Evolutionary conservation across 2,113 vertebrate genomes (phyloP).

Genomic region (Lepus timidus): DNA sequence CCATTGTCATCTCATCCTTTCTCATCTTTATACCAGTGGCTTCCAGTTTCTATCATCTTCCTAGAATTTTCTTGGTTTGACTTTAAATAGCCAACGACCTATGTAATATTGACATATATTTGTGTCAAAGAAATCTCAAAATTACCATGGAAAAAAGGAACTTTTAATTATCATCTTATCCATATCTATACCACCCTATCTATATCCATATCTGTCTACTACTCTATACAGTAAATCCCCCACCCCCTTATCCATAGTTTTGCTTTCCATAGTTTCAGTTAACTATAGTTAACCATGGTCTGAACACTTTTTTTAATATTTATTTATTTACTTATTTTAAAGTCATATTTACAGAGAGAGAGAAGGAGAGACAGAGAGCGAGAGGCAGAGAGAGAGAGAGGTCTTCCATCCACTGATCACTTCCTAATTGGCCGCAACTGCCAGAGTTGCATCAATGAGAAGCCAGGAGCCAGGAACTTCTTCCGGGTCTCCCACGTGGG

Average conservation of each 20-base stretch:
- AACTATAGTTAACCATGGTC: neutral
- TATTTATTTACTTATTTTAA: too few relatives aligned
- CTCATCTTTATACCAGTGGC: neutral
- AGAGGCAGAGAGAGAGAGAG: too few relatives aligned
- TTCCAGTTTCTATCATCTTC: constrained; percentile 2
- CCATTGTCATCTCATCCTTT: constrained; percentile 2
- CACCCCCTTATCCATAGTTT: neutral
- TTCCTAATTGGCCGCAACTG: too few relatives aligned
- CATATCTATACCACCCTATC: neutral
- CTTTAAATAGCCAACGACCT: neutral
- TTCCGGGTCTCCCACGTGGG: too few relatives aligned
- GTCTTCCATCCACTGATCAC: too few relatives aligned
- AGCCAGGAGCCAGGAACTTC: too few relatives aligned
- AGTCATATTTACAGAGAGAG: too few relatives aligned
- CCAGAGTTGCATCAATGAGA: too few relatives aligned
- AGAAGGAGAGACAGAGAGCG: too few relatives aligned
- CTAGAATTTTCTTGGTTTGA: neutral
- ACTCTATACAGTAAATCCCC: neutral
- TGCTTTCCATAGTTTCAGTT: neutral
- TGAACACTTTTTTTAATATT: too few relatives aligned
- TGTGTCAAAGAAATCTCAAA: constrained; percentile 23
- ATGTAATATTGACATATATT: neutral
- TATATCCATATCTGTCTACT: neutral
- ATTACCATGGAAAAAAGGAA: neutral
- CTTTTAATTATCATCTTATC: neutral